phyloP scores from a whole-genome alignment of 2,113 vertebrate genomes.

The Vulpes lagopus region DNA sequence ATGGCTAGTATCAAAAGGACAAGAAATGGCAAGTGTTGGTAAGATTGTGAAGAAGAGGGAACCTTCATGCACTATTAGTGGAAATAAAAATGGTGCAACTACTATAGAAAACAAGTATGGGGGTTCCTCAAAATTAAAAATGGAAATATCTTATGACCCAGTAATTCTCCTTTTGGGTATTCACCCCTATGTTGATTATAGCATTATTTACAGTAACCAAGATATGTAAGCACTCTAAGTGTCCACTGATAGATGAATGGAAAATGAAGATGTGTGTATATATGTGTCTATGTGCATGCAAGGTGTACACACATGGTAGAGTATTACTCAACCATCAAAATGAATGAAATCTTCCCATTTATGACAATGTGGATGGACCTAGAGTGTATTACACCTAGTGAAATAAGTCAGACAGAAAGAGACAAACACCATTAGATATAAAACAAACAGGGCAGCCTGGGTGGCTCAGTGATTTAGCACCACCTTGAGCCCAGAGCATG shows the following conservation, averaged over 20 bases:
- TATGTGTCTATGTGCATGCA: background rate
- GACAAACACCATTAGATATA: background rate
- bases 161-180: background rate
- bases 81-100: background rate
- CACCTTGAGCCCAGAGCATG: no score
- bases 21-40: no score
- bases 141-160: background rate
- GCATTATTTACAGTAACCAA: background rate
- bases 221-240: background rate
- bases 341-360: background rate
- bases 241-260: background rate
- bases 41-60: no score
- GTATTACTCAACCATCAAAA: background rate
- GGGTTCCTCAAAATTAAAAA: background rate
- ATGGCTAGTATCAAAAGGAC: no score
- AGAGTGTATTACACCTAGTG: background rate
- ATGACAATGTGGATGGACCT: background rate
- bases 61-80: background rate
- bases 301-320: background rate
- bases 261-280: background rate
- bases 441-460: no score
- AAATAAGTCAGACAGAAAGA: background rate
- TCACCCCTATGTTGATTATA: background rate
- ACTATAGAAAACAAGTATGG: background rate
- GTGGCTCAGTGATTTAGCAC: no score